phyloP scores from a whole-genome alignment of 2,888 invertebrate species.

The Tenthredo livida region DNA sequence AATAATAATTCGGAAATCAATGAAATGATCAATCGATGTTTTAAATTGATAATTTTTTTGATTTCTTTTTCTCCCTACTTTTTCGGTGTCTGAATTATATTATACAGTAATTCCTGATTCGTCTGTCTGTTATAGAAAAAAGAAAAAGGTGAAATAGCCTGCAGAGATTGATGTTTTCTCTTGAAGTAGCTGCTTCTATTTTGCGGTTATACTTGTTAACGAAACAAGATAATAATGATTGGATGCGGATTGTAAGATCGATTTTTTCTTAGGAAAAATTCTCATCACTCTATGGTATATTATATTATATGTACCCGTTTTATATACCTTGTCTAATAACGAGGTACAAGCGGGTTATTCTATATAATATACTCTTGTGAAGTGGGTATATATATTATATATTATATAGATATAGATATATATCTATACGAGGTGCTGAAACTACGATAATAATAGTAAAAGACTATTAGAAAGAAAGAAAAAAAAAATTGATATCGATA shows the following conservation, averaged over 20 bases:
- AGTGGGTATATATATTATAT: not conserved
- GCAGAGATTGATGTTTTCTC: not conserved
- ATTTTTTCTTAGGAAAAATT: not conserved
- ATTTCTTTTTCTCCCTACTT: not conserved
- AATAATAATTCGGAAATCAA: not conserved
- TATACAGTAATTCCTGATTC: not conserved
- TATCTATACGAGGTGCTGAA: not conserved
- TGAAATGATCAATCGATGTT: not conserved
- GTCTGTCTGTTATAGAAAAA: not conserved
- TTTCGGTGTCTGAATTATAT: not conserved
- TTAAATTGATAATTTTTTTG: not conserved
- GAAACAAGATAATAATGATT: conserved; percentile 34
- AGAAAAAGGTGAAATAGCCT: not conserved
- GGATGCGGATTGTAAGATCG: conserved; percentile 28
- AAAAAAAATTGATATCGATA: not conserved
- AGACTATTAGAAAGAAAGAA: not conserved
- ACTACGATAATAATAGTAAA: not conserved
- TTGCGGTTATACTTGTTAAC: conserved; percentile 32
- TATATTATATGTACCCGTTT: not conserved
- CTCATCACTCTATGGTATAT: not conserved
- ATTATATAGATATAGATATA: not conserved
- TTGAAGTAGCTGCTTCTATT: not conserved
- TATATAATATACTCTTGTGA: not conserved
- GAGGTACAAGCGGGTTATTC: not conserved
- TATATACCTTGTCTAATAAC: conserved; percentile 21